Conservation (phyloP, 2,888 invertebrate genomes). For the Oscheius myriophilus region DNA sequence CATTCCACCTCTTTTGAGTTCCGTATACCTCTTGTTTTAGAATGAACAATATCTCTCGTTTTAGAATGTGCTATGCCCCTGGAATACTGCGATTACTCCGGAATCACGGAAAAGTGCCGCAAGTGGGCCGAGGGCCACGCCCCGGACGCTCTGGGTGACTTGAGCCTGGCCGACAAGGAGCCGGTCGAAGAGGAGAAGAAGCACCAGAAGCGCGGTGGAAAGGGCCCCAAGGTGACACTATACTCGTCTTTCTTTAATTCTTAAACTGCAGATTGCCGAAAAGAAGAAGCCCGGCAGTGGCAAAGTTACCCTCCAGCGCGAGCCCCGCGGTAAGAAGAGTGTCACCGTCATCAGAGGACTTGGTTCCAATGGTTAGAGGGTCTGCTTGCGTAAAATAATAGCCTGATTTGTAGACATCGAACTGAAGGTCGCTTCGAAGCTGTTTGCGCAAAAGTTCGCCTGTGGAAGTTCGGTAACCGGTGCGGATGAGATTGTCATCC, state of each 20-base stretch:
- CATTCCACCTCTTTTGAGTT: conserved; percentile 3
- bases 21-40: not conserved
- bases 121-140: conserved; percentile 93
- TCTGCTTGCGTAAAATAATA: conserved; percentile 7
- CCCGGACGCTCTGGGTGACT: conserved; percentile 74
- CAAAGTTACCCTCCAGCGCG: conserved; percentile 72
- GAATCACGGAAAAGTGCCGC: conserved; percentile 90
- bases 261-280: conserved; percentile 5
- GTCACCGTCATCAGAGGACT: conserved; percentile 96
- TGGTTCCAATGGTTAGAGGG: conserved; percentile 87
- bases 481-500: conserved; percentile 98
- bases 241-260: not conserved
- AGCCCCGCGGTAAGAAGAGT: conserved; percentile 96
- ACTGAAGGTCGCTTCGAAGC: conserved; percentile 95
- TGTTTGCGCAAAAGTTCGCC: conserved; percentile 95
- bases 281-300: conserved; percentile 81
- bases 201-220: conserved; percentile 94
- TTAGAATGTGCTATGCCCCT: conserved; percentile 67
- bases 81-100: conserved; percentile 98
- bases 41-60: not conserved
- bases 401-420: conserved; percentile 83
- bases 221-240: conserved; percentile 77
- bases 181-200: conserved; percentile 71
- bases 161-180: conserved; percentile 31
- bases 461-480: conserved; percentile 96